phyloP scores from a whole-genome alignment of 2,113 vertebrate genomes.

The Bos taurus region DNA sequence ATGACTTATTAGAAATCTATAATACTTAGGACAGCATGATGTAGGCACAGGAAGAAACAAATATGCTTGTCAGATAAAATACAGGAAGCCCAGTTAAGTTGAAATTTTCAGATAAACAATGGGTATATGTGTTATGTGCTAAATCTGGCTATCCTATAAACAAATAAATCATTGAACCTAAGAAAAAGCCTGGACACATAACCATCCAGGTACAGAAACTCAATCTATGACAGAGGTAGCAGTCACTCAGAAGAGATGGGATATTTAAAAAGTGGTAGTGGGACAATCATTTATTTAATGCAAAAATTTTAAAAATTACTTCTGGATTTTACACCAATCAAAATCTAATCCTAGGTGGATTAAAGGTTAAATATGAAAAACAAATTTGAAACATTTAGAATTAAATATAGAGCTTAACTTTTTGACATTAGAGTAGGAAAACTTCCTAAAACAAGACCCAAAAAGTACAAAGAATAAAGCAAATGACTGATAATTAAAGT shows the following conservation, averaged over 20 bases:
- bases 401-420: not conserved
- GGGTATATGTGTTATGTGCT: not conserved
- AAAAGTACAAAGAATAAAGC: not conserved
- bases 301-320: not conserved
- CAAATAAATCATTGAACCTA: not conserved
- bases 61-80: not conserved
- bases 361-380: conserved; percentile 18
- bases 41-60: not conserved
- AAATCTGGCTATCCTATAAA: not conserved
- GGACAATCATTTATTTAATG: not conserved
- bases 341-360: not conserved
- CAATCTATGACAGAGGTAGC: not conserved
- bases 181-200: not conserved
- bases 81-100: not conserved
- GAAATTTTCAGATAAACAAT: conserved; percentile 35
- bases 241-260: not conserved
- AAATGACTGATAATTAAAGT: not conserved
- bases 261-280: not conserved
- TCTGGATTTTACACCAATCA: not conserved
- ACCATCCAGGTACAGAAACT: not conserved
- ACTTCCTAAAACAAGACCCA: not conserved
- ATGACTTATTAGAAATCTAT: not conserved
- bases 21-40: not conserved
- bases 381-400: not conserved
- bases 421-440: not conserved